Evolutionary conservation across 2,888 invertebrate genomes (phyloP), one percentile per base, ranked within the genome.

Genomic region (Callyntrura sp.): DNA sequence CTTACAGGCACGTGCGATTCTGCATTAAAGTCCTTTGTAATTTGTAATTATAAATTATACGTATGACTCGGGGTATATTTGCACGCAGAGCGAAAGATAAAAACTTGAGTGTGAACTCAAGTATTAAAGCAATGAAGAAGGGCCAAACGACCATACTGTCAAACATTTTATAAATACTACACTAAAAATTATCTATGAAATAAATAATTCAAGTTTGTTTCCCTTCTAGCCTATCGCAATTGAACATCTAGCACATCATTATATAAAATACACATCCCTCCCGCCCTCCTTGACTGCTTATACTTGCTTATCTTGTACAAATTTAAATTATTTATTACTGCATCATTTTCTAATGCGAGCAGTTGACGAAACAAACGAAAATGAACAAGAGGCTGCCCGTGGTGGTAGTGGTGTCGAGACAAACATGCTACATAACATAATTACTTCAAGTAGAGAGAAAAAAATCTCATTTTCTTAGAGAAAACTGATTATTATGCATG

Each of bases 391-490:
- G 35, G 20, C 35, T 20, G 79, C 60, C 35, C 12, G 35, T 60
- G 57, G 60, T 79, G 79, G 57, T 43, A 60, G 35, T 60, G 57
- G 60, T 79, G 79, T 79, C 60, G 79, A 35, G 35, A 35, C 35
- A 35, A 35, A 79, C 79, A 43, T 57, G 17, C 51, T 35, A 55
- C 57, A 79, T 45, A 79, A 55, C 79, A 79, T 87, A 87, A 87
- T 87, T 87, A 81, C 78, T 85, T 78, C 51, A 43, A 48, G 55
- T 23, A 81, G 78, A 62, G 78, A 62, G 60, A 76, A 60, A 85
- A 86, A 85, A 60, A 48, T 62, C 78, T 78, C 35, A 81, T 81
- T 81, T 79, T 87, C 76, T 78, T 65, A 51, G 43, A 45, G 85
- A 73, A 85, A 78, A 78, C 60, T 60, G 23, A 82, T 55, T 78